Conservation (phyloP, 2,888 invertebrate genomes). For the Clitarchus hookeri region DNA sequence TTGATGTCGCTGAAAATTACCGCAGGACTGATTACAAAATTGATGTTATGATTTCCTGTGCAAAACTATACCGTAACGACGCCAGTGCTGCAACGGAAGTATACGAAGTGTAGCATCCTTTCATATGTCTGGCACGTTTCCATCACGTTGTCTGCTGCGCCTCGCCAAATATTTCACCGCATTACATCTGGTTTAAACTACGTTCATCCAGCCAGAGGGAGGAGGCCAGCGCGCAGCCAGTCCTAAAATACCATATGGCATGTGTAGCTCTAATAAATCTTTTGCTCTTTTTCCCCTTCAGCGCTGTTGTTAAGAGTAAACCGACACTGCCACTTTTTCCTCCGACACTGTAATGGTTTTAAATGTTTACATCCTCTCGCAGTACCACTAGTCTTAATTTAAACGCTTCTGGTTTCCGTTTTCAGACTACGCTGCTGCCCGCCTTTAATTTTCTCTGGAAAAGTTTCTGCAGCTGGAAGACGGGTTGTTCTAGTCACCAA, state of each 20-base stretch:
- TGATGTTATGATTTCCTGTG: too few species aligned
- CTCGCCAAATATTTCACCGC: background rate
- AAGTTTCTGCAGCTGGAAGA: background rate
- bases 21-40: too few species aligned
- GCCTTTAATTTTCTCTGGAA: background rate
- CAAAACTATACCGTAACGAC: too few species aligned
- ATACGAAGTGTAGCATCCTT: too few species aligned
- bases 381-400: slow-evolving; percentile 8
- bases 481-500: background rate
- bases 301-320: slow-evolving; percentile 14
- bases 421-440: background rate
- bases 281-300: background rate
- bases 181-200: background rate
- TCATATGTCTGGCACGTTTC: too few species aligned
- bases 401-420: slow-evolving; percentile 14
- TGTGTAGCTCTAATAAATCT: slow-evolving; percentile 1
- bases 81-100: too few species aligned
- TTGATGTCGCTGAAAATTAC: too few species aligned
- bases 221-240: background rate
- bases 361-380: slow-evolving; percentile 14
- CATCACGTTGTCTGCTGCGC: too few species aligned
- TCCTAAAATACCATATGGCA: background rate
- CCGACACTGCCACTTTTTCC: slow-evolving; percentile 14
- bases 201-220: background rate
- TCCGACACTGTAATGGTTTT: slow-evolving; percentile 4